A percentile compares a stretch with the other conserved stretches of the same genome.
Evolutionary conservation across 2,797 vertebrate species (phyloP).

Genomic region (Catamblyrhynchus diadema): DNA sequence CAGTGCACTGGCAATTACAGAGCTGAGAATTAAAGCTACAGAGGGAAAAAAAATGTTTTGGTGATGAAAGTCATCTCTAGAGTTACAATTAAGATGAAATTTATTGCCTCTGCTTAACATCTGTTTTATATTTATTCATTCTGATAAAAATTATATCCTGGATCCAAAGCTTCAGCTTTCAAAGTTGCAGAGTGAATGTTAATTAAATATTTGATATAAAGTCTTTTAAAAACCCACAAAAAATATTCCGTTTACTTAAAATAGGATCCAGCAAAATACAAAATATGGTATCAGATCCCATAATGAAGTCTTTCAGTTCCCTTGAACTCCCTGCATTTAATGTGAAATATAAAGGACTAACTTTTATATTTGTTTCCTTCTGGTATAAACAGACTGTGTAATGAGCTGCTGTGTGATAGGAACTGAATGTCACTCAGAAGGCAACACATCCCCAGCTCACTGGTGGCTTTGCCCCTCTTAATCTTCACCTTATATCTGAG

Average conservation of each 20-base stretch:
- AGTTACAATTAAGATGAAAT: slow-evolving; percentile 34
- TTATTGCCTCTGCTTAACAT: slow-evolving; percentile 24
- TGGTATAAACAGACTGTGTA: not conserved
- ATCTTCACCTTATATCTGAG: slow-evolving; percentile 3
- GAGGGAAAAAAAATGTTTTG: not conserved
- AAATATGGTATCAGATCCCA: not conserved
- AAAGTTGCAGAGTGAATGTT: slow-evolving; percentile 14
- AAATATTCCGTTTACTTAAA: slow-evolving; percentile 41
- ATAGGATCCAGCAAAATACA: slow-evolving; percentile 3
- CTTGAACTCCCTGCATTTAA: slow-evolving; percentile 2
- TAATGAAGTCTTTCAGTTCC: not conserved
- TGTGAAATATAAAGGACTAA: not conserved
- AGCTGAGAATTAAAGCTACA: not conserved
- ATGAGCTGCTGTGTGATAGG: slow-evolving; percentile 12
- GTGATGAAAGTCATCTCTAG: slow-evolving; percentile 6
- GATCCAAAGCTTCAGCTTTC: slow-evolving; percentile 7
- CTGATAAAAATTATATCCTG: slow-evolving; percentile 11
- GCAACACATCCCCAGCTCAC: slow-evolving; percentile 5
- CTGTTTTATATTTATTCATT: slow-evolving; percentile 26
- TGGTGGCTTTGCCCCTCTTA: slow-evolving; percentile 31
- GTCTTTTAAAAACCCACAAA: not conserved
- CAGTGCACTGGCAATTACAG: not conserved
- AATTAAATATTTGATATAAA: slow-evolving; percentile 51
- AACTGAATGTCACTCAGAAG: slow-evolving; percentile 43
- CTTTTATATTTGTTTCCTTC: slow-evolving; percentile 11